Evolutionary conservation across 2,113 vertebrate genomes (phyloP).

Genomic region (Mobula birostris): DNA sequence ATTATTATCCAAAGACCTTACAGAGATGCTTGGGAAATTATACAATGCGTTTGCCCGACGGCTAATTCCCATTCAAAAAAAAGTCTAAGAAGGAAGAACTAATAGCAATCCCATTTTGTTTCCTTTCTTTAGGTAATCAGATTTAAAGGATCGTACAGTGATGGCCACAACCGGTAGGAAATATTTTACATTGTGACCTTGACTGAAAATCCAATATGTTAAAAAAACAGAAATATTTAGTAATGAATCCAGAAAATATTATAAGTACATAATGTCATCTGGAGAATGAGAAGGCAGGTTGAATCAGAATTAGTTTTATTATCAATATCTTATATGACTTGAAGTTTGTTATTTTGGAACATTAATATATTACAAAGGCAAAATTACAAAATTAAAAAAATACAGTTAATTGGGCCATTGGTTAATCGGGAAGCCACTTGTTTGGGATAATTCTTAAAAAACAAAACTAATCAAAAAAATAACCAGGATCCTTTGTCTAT

Average conservation of each 20-base stretch:
- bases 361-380: too few relatives aligned
- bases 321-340: too few relatives aligned
- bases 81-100: background rate
- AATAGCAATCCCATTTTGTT: background rate
- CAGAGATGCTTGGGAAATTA: background rate
- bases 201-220: background rate
- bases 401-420: too few relatives aligned
- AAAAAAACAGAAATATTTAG: background rate
- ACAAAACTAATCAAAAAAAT: too few relatives aligned
- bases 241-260: background rate
- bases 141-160: background rate
- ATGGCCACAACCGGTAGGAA: constrained; percentile 2
- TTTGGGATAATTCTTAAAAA: too few relatives aligned
- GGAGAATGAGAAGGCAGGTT: background rate
- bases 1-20: background rate
- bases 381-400: too few relatives aligned
- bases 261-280: background rate
- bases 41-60: background rate
- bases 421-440: too few relatives aligned
- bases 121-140: background rate
- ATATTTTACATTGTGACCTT: background rate
- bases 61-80: background rate
- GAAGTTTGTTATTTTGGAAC: too few relatives aligned
- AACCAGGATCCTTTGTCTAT: too few relatives aligned
- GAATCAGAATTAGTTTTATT: too few relatives aligned